These are phyloP conservation scores for Carabus problematicus DNA, from an alignment of 2,888 invertebrate species.

Conservation along the genomic window DNA sequence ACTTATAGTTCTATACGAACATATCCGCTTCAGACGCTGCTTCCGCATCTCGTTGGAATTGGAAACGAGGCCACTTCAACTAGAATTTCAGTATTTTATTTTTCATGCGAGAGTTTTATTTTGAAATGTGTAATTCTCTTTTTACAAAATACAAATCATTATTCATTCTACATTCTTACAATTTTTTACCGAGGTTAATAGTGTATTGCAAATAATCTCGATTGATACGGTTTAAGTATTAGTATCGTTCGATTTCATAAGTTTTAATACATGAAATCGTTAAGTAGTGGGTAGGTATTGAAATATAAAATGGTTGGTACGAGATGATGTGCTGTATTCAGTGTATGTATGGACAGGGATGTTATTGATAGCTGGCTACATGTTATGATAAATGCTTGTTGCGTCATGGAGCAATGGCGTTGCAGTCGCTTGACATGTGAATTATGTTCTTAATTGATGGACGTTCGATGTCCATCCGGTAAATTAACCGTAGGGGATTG, in stretches of 20 bases:
- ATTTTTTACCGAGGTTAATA: too few species aligned
- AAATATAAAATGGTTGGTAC: too few species aligned
- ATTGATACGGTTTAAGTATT: too few species aligned
- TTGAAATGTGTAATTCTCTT: too few species aligned
- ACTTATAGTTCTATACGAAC: conserved; percentile 26
- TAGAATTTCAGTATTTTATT: conserved; percentile 40
- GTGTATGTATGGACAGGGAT: too few species aligned
- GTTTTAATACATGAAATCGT: too few species aligned
- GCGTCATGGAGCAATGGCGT: conserved; percentile 1
- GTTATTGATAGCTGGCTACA: conserved; percentile 17
- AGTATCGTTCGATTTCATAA: too few species aligned
- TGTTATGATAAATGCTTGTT: conserved; percentile 11
- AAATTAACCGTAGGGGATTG: conserved; percentile 37
- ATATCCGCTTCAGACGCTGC: conserved; percentile 24
- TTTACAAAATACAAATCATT: too few species aligned
- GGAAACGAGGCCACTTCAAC: conserved; percentile 28
- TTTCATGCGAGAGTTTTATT: neutral
- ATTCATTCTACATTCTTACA: too few species aligned
- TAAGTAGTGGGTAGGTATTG: too few species aligned
- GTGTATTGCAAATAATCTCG: too few species aligned
- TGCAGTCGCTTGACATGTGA: conserved; percentile 28
- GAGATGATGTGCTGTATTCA: too few species aligned
- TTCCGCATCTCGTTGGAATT: conserved; percentile 33
- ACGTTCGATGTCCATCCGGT: conserved; percentile 37
- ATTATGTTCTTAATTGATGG: conserved; percentile 42